Evolutionary conservation across 1,140 invertebrate species (phyloP), one percentile per base, ranked within the genome.

Genomic region (Trachymyrmex septentrionalis): DNA sequence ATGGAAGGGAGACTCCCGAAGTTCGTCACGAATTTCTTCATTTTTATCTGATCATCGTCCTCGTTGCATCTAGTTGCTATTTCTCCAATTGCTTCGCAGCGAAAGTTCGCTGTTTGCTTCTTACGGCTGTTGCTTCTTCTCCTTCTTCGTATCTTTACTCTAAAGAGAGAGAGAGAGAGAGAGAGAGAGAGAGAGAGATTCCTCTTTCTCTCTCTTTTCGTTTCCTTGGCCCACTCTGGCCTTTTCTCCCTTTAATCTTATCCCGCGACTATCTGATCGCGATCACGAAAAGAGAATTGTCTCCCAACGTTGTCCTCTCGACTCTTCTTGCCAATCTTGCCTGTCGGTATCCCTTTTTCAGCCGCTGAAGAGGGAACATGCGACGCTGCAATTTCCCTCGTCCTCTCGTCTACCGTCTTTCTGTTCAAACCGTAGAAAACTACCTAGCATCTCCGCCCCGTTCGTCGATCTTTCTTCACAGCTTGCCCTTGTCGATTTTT

Each of bases 41-140:
- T 86, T 44, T 48, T 75, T 67, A 76, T 44, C 67, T 50, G 64
- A 38, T 86, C 87, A 71, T 82, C 82, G 19, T 59, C 48, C 75
- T 59, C 75, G 59, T 75, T 63, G 55, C 69, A 57, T 63, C 38
- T 24, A 53, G 48, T 59, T 73, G 53, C 34, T 73, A 10, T n/a
- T 63, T 75, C 80, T 73, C 63, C 59, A 75, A 84, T 75, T 44
- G 69, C 27, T 50, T 30, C 30, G 82, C n/a, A 3, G 14, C 73
- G 19, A 66, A 53, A 77, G 44, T 64, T 72, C 1, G 10, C 48
- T 59, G 59, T 38, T 71, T 55, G 14, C 6, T 75, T 64, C 48
- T 64, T 73, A 48, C 19, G 16, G 12, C 30, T 24, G 16, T 9
- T 6, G 16, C 7, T 38, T n/a, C 30, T 30, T 30, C 30, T 19